These are phyloP conservation scores for Drosophila repleta DNA, from an alignment of 1,140 invertebrate genomes.

Conservation along the genomic window DNA sequence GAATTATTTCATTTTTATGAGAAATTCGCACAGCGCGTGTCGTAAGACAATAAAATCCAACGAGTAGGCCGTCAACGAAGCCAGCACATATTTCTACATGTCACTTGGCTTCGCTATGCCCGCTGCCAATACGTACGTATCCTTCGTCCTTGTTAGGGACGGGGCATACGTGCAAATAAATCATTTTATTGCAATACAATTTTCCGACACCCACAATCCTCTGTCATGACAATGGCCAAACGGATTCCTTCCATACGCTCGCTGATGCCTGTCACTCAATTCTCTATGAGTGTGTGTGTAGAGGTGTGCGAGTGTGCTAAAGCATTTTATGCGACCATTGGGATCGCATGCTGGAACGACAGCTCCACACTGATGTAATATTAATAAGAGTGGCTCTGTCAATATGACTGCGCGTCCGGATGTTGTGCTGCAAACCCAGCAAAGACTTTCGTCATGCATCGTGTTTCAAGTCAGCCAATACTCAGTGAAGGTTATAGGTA, in stretches of 20 bases:
- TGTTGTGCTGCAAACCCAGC: constrained; percentile 40
- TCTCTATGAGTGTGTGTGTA: constrained; percentile 11
- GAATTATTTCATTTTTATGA: constrained; percentile 78
- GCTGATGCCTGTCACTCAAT: constrained; percentile 18
- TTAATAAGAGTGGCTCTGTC: constrained; percentile 73
- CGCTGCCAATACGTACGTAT: background rate
- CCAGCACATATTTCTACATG: constrained; percentile 58
- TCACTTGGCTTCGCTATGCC: constrained; percentile 40
- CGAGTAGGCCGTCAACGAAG: constrained; percentile 12
- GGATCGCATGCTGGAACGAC: constrained; percentile 45
- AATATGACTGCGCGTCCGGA: constrained; percentile 69
- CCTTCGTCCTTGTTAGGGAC: background rate
- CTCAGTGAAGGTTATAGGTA: background rate
- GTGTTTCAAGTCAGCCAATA: constrained; percentile 40
- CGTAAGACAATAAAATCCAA: constrained; percentile 67
- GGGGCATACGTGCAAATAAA: constrained; percentile 69
- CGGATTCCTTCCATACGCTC: constrained; percentile 53
- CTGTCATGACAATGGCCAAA: constrained; percentile 32
- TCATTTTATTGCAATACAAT: constrained; percentile 82
- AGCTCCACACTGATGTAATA: constrained; percentile 68
- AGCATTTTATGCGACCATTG: constrained; percentile 71
- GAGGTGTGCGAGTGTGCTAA: constrained; percentile 1
- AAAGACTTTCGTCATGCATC: constrained; percentile 24
- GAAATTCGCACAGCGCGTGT: constrained; percentile 56
- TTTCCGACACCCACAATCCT: constrained; percentile 29